A percentile compares a stretch with the other conserved stretches of the same genome.
phyloP scores from a whole-genome alignment of 2,797 vertebrate species.

The Enteromius mattozi region DNA sequence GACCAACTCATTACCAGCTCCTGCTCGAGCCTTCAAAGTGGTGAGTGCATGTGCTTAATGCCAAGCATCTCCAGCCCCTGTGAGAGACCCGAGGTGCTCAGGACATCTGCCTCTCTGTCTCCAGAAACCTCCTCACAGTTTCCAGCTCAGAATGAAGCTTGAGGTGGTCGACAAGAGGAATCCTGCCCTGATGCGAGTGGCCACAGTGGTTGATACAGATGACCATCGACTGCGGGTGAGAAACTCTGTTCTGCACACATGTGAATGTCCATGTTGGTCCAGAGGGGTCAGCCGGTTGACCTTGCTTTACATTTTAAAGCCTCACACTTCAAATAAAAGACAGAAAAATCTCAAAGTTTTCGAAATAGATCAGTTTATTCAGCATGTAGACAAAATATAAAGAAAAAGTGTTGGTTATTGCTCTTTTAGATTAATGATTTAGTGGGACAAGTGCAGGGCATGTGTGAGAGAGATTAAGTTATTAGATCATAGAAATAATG shows the following conservation, averaged over 20 bases:
- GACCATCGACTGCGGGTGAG: constrained; percentile 85
- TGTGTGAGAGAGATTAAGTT: background rate
- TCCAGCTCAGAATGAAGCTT: constrained; percentile 85
- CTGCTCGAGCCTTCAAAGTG: constrained; percentile 87
- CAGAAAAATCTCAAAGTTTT: too few species aligned
- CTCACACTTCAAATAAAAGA: too few species aligned
- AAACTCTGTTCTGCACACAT: background rate
- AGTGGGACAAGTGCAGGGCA: too few species aligned
- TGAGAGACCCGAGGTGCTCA: background rate
- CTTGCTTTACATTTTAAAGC: background rate
- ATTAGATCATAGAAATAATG: background rate
- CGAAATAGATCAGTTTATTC: background rate
- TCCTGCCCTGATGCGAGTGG: constrained; percentile 82
- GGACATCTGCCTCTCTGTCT: constrained; percentile 4
- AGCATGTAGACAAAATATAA: background rate
- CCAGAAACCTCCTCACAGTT: constrained; percentile 84
- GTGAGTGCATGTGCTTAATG: constrained; percentile 64
- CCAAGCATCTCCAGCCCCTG: background rate
- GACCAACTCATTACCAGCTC: constrained; percentile 83
- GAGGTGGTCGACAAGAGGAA: constrained; percentile 86
- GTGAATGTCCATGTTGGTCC: background rate
- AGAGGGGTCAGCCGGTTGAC: background rate
- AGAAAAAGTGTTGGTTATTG: background rate
- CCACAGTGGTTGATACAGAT: constrained; percentile 81
- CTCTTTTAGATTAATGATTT: background rate